Base-by-base conservation (phyloP, 2,888 invertebrate species). In the Amphimallon solstitiale region DNA sequence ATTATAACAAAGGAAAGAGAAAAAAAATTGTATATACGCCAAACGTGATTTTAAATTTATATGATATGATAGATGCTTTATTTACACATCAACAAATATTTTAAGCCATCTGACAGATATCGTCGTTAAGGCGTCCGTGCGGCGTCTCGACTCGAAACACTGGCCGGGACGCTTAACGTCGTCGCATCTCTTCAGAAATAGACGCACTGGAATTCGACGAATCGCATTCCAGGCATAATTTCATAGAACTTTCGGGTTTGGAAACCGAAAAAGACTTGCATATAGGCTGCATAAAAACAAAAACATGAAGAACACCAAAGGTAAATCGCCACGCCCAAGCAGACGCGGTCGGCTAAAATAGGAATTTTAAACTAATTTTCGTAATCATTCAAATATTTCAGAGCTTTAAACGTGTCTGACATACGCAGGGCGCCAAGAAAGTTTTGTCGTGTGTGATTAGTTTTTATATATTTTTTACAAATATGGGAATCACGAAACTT, bases 161-260 rank as follows among this genome's bases (percentile, higher is more conserved):
- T 49, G 48, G 49, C 49, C 15, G 19, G 40, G 49, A 51, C 62
- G 62, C 38, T 51, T 38, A 37, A 19, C 62, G 35, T 40, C 62
- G 51, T 38, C 51, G 49, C 49, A 62, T n/a, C 48, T 23, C 62
- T 59, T 59, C 68, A 70, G 65, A 70, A 70, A 70, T 70, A 70
- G 64, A 45, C 63, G 52, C 54, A 48, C 62, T 63, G 70, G 70
- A 70, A 70, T 70, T 65, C 68, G 66, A 56, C 64, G 64, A 49
- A 65, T 62, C 12, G 62, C 62, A 62, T 62, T 49, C 62, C 62
- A 40, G 19, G 40, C 49, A 62, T 62, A 62, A 62, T 62, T 51
- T 38, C 37, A 48, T 40, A 14, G 15, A 23, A 59, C 49, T 46
- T 62, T 62, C 62, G 49, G 62, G 29, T 29, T 51, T 29, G 49